Percentiles rank a stretch among this genome's conserved stretches.
Evolutionary conservation across 2,797 vertebrate genomes (phyloP).

Genomic region (Onychomys leucogaster): DNA sequence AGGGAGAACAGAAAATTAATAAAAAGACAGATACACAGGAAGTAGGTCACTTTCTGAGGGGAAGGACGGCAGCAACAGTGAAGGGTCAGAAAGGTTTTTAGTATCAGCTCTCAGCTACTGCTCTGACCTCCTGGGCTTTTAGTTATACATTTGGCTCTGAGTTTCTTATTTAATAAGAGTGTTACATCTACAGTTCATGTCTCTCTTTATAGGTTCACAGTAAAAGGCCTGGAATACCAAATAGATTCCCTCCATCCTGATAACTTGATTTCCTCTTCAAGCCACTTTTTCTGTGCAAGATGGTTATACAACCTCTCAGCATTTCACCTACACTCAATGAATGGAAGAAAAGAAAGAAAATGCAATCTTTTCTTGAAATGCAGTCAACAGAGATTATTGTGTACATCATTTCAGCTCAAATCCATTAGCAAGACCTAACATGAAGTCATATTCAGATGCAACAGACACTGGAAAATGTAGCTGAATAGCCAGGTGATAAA

Average conservation of each 20-base stretch:
- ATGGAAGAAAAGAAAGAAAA: neutral
- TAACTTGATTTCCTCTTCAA: neutral
- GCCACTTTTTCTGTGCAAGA: neutral
- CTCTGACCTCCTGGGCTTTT: no score
- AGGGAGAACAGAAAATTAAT: no score
- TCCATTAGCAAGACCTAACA: neutral
- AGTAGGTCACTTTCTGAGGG: no score
- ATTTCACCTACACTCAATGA: neutral
- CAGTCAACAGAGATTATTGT: neutral
- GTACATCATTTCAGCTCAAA: neutral
- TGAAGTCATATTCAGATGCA: neutral
- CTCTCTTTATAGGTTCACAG: constrained; percentile 7
- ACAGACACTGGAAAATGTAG: neutral
- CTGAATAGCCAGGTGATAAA: neutral
- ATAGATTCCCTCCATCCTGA: neutral
- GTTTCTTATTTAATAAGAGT: no score
- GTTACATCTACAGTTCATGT: no score
- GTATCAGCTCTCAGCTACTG: no score
- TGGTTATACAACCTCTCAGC: neutral
- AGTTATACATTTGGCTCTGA: no score
- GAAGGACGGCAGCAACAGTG: no score
- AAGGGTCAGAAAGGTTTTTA: no score
- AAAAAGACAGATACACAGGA: no score
- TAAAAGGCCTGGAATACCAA: neutral
- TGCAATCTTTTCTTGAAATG: neutral